A percentile compares a stretch with the other conserved stretches of the same genome.
These are phyloP conservation scores for Columba guinea DNA, from an alignment of 2,797 vertebrate species.

Conservation along the genomic window DNA sequence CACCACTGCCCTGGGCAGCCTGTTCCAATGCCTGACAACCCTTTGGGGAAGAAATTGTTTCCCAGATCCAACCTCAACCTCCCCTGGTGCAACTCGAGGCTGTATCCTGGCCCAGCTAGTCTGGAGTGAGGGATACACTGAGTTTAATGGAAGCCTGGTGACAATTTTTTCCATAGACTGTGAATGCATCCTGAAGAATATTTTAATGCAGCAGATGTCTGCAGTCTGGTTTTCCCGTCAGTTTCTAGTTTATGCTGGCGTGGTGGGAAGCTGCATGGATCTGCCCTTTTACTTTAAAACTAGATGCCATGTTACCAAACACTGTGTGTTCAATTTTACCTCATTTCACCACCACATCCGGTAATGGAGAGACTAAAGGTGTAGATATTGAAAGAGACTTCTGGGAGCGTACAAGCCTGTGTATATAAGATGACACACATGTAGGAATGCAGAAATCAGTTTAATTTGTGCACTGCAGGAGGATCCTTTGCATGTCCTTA, in stretches of 20 bases:
- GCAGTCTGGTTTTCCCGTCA: background rate
- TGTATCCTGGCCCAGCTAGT: background rate
- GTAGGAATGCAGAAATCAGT: background rate
- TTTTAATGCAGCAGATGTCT: background rate
- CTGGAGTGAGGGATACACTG: background rate
- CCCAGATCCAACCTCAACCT: too few relatives aligned
- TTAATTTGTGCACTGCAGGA: background rate
- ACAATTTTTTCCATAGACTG: background rate
- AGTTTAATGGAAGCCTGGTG: background rate
- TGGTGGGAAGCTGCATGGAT: background rate
- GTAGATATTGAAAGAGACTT: background rate
- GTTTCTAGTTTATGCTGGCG: background rate
- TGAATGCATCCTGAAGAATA: background rate
- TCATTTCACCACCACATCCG: background rate
- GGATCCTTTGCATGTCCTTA: background rate
- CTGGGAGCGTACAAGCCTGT: background rate
- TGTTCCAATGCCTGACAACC: too few relatives aligned
- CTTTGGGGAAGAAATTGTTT: too few relatives aligned
- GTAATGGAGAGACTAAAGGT: background rate
- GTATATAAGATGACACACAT: background rate
- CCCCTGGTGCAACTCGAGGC: too few relatives aligned
- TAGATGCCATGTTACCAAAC: background rate
- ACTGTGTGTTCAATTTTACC: background rate
- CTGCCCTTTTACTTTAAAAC: background rate
- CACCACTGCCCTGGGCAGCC: too few relatives aligned